Base-by-base conservation (phyloP, 2,888 invertebrate genomes). In the Shargacucullia verbasci region DNA sequence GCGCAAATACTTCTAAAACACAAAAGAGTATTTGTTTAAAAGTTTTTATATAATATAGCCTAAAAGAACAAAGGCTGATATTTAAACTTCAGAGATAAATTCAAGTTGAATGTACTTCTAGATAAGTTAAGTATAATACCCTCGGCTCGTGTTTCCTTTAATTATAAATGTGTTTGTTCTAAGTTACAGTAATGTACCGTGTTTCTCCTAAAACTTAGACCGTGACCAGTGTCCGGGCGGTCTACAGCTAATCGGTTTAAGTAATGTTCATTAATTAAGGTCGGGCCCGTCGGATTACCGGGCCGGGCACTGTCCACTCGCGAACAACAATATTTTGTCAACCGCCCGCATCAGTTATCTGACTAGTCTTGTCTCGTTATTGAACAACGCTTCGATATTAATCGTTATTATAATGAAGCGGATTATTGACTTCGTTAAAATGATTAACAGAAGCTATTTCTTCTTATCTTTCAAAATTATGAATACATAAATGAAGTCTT, bases 231-330 rank as follows among this genome's bases (percentile, higher is more conserved):
- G 73, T 69, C 78, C 79, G 81, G 86, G 88, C 86, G 84, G 87
- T 84, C 85, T 74, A 70, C 72, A 58, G 79, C 81, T 90, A 91
- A 91, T 91, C 88, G 85, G 80, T 87, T 88, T 88, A 87, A 90
- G 82, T 87, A 87, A 90, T 87, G 85, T 88, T 86, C 84, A 91
- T 91, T 90, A 90, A 91, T 90, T 86, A 88, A 86, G 77, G 85
- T 84, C 70, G 67, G 66, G 73, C 70, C 78, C 80, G 76, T 81
- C 77, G 85, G 88, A 86, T 90, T 89, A 88, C 82, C 59, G 74
- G 60, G 50, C 66, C 66, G 64, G n/a, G 74, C 73, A 68, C 72
- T 81, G 84, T 79, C 84, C 84, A 84, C 80, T 80, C 58, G 76
- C 78, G 69, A 83, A 82, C 82, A 77, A 82, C 80, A 83, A 89